A percentile compares a stretch with the other conserved stretches of the same genome.
phyloP scores from a whole-genome alignment of 2,888 invertebrate genomes.

The Beris chalybata region DNA sequence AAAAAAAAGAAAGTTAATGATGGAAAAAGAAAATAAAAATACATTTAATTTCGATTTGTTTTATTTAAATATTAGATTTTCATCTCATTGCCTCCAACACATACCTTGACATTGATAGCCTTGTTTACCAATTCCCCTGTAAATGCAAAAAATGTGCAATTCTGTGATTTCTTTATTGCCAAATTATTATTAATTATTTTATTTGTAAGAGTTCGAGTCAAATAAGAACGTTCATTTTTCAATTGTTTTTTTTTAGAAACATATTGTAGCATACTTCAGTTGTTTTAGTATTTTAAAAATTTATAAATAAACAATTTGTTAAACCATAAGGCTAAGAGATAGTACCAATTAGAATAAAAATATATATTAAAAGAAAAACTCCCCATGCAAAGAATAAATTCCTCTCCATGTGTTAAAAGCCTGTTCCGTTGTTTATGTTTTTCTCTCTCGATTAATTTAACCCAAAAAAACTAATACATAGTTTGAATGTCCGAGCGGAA shows the following conservation, averaged over 20 bases:
- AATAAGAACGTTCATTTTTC: too few species aligned
- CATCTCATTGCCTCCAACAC: conserved; percentile 41
- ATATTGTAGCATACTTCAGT: not conserved
- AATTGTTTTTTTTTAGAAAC: too few species aligned
- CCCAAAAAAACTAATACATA: conserved; percentile 31
- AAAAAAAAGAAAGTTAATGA: conserved; percentile 26
- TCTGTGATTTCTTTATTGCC: conserved; percentile 46
- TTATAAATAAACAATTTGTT: conserved; percentile 20
- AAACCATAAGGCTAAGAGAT: conserved; percentile 1
- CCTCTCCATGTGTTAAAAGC: too few species aligned
- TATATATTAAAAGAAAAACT: conserved; percentile 32
- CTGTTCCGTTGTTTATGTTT: not conserved
- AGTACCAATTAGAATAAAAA: conserved; percentile 7
- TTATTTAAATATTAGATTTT: conserved; percentile 9
- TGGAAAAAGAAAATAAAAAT: conserved; percentile 21
- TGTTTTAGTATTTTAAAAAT: not conserved
- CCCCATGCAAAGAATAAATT: conserved; percentile 34
- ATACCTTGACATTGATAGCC: conserved; percentile 97
- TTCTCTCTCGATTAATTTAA: conserved; percentile 28
- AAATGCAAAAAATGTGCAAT: conserved; percentile 62
- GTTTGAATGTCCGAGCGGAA: too few species aligned
- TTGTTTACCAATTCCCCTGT: conserved; percentile 95
- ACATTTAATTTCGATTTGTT: conserved; percentile 7
- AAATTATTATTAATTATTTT: conserved; percentile 2
- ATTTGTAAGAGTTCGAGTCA: conserved; percentile 16